Evolutionary conservation across 2,113 vertebrate species (phyloP), one percentile per base, ranked within the genome.

Genomic region (Rhineura floridana): DNA sequence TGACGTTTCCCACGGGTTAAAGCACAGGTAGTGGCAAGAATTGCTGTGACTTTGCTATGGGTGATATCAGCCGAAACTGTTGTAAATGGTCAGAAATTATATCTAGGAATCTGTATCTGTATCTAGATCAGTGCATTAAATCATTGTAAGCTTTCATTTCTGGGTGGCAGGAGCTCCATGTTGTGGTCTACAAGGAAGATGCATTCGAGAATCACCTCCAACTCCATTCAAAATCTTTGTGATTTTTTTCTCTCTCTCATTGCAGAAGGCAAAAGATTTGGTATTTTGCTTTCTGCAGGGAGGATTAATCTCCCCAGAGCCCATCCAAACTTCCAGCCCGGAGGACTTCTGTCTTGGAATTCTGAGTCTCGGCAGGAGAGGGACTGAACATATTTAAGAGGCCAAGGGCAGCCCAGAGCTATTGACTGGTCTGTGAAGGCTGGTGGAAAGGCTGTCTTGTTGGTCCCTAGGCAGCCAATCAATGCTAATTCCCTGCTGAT

Each of bases 401-500:
- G 70, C 42, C 52, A 44, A 33, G 85, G 77, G 84, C 44, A 2
- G 62, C 67, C 87, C 50, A 33, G 46, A 0, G 1, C 77, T 78
- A 63, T 17, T 0, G 65, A 88, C 72, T 4, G 0, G 52, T 85
- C 50, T 25, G 12, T 0, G 0, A 19, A 0, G 2, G 79, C 89
- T 85, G 48, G 67, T 4, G 2, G 81, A 0, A 0, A 13, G 83
- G 84, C 70, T 36, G 25, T 75, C 1, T 17, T 2, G 0, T 69
- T 76, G 42, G 8, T 76, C 83, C 78, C 42, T 1, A 0, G 77
- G 88, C 73, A 63, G 62, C 91, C 0, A 0, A 90, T 93, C 88
- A 28, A 2, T 91, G 90, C 85, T 92, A 83, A 82, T 93, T 94
- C 87, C 76, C n/a, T 0, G 76, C 52, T 1, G 0, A 70, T 90